phyloP scores from a whole-genome alignment of 2,113 vertebrate species.

The Oxyura jamaicensis region DNA sequence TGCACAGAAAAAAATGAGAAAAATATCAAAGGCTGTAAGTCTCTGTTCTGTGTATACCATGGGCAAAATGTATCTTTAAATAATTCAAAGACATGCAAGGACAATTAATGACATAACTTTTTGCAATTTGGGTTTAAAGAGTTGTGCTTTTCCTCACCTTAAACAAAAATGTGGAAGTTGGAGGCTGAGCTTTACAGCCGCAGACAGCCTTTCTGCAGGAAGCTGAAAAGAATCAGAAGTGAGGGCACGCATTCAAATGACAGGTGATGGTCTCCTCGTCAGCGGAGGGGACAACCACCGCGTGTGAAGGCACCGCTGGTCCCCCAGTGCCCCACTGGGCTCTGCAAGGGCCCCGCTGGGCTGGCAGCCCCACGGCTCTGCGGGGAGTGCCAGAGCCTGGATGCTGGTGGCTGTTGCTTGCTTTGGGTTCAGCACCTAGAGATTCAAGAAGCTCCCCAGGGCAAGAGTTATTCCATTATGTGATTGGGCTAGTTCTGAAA shows the following conservation, averaged over 20 bases:
- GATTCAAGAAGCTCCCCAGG: too few species aligned
- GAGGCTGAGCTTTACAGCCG: not conserved
- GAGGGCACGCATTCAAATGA: accelerated
- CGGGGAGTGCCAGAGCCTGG: not conserved
- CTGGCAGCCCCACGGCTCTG: not conserved
- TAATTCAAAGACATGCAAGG: too few species aligned
- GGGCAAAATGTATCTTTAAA: not conserved
- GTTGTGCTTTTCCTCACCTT: not conserved
- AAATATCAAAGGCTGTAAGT: not conserved
- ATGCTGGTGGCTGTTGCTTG: not conserved
- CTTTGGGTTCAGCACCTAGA: not conserved
- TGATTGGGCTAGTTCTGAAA: not conserved
- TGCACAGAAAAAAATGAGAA: not conserved
- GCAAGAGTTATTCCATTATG: not conserved
- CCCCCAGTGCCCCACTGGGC: not conserved
- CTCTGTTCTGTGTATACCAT: not conserved
- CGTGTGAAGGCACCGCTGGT: accelerated
- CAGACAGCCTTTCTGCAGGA: not conserved
- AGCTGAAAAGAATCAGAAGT: not conserved
- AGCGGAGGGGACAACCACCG: not conserved
- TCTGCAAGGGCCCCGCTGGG: accelerated
- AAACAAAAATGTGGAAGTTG: not conserved
- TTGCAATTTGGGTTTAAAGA: not conserved
- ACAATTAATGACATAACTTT: not conserved
- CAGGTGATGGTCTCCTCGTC: accelerated